phyloP scores from a whole-genome alignment of 2,113 vertebrate species.

The Brachypteracias leptosomus region DNA sequence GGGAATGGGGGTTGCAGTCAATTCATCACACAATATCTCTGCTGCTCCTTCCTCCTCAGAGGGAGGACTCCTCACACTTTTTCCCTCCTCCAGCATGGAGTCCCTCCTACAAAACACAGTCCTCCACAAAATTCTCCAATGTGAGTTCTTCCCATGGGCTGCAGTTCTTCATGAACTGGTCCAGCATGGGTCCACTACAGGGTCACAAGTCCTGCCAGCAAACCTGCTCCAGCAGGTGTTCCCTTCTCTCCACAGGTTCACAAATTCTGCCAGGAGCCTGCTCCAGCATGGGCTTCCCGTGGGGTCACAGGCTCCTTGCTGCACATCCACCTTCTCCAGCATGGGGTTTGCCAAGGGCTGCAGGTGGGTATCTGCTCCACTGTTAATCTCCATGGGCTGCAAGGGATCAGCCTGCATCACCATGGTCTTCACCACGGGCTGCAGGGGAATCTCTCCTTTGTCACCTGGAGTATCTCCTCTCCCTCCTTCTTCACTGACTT shows the following conservation, averaged over 20 bases:
- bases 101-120: background rate
- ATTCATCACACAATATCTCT: background rate
- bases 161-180: background rate
- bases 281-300: background rate
- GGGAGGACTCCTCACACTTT: background rate
- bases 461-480: background rate
- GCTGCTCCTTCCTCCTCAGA: background rate
- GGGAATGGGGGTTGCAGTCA: background rate
- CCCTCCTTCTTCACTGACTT: background rate
- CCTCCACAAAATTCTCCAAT: too few relatives aligned
- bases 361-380: background rate
- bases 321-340: too few relatives aligned
- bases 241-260: background rate
- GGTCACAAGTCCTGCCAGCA: too few relatives aligned
- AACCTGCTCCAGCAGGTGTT: background rate
- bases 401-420: background rate
- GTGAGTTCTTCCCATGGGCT: too few relatives aligned
- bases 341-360: background rate
- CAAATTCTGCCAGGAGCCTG: background rate
- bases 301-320: background rate
- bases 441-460: background rate
- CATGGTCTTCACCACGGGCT: background rate
- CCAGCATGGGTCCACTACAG: background rate
- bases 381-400: background rate
- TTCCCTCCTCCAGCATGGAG: background rate